These are phyloP conservation scores for Arctopsyche grandis DNA, from an alignment of 1,140 invertebrate genomes.

Conservation along the genomic window DNA sequence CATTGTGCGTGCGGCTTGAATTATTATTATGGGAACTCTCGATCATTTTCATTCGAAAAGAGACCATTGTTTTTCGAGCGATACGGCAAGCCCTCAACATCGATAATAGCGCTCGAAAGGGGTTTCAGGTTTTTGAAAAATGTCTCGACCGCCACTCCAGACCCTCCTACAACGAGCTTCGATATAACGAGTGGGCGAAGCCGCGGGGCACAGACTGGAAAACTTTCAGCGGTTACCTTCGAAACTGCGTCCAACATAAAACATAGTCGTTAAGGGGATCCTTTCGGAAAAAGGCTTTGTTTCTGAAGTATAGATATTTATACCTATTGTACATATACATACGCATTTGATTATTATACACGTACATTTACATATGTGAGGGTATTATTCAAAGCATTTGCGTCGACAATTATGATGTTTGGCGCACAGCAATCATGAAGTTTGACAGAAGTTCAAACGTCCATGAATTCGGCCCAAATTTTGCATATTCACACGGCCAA, in stretches of 20 bases:
- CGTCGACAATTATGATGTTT: too few species aligned
- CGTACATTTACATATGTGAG: too few species aligned
- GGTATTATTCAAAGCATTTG: too few species aligned
- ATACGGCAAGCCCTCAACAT: background rate
- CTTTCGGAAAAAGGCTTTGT: background rate
- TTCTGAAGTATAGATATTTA: too few species aligned
- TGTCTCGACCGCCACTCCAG: conserved; percentile 7
- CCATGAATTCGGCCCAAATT: too few species aligned
- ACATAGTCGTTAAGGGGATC: background rate
- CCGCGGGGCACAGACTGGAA: background rate
- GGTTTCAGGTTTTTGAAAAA: conserved; percentile 1
- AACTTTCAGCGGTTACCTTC: conserved; percentile 5
- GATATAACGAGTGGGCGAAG: conserved; percentile 23
- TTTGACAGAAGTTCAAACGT: too few species aligned
- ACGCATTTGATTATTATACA: too few species aligned
- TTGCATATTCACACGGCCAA: too few species aligned
- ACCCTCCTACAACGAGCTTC: background rate
- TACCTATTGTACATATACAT: too few species aligned
- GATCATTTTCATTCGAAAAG: background rate
- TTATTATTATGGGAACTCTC: too few species aligned
- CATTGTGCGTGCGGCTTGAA: too few species aligned
- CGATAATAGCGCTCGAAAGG: background rate
- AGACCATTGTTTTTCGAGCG: background rate
- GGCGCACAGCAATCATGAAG: too few species aligned
- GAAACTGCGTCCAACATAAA: background rate